Conservation (phyloP, 2,888 invertebrate genomes). For the Cabera pusaria region DNA sequence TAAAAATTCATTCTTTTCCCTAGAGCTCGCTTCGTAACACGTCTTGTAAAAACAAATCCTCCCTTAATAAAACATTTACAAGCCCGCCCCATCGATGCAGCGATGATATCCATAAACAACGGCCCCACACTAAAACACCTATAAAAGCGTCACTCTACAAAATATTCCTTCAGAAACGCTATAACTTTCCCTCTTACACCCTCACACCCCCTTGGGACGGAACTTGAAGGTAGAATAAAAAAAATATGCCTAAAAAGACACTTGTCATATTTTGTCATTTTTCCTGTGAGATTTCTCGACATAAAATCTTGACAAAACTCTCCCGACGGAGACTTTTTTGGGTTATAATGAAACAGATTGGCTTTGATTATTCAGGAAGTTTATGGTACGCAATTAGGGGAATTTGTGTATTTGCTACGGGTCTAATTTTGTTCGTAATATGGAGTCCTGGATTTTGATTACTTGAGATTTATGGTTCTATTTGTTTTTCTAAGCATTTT, state of each 20-base stretch:
- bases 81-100: slow-evolving; percentile 7
- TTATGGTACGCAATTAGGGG: slow-evolving; percentile 12
- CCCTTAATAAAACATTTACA: slow-evolving; percentile 9
- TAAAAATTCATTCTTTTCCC: too few relatives aligned
- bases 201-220: slow-evolving; percentile 17
- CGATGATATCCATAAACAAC: slow-evolving; percentile 15
- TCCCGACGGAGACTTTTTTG: slow-evolving; percentile 19
- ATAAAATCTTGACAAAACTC: slow-evolving; percentile 20
- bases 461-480: too few relatives aligned
- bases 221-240: slow-evolving; percentile 28
- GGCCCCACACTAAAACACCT: slow-evolving; percentile 21
- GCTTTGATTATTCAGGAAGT: slow-evolving; percentile 13
- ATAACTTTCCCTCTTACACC: slow-evolving; percentile 22
- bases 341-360: slow-evolving; percentile 19
- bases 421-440: slow-evolving; percentile 2
- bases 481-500: too few relatives aligned
- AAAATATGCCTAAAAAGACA: slow-evolving; percentile 19
- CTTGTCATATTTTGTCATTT: slow-evolving; percentile 31
- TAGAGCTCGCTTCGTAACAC: too few relatives aligned
- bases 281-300: slow-evolving; percentile 20
- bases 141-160: slow-evolving; percentile 32
- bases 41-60: slow-evolving; percentile 7
- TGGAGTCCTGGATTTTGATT: too few relatives aligned
- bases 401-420: slow-evolving; percentile 6
- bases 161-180: slow-evolving; percentile 27